Percentiles rank a stretch among this genome's conserved stretches.
These are phyloP conservation scores for Eupelmus urozonus DNA, from an alignment of 2,888 invertebrate species.

Conservation along the genomic window DNA sequence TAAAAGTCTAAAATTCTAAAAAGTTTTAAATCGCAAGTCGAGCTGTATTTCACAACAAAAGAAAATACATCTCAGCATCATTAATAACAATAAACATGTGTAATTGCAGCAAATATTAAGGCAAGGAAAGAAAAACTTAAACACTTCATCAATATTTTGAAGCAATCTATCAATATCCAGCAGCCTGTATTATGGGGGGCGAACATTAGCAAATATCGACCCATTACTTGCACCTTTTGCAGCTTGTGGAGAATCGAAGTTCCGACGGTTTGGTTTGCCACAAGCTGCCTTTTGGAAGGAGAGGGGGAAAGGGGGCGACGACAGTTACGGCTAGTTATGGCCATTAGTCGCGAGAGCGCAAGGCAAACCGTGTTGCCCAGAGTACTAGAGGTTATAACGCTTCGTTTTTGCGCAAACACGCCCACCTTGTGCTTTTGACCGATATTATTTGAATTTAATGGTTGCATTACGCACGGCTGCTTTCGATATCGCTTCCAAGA, in stretches of 20 bases:
- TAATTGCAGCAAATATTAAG: neutral
- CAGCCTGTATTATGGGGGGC: neutral
- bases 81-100: neutral
- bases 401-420: slow-evolving; percentile 5
- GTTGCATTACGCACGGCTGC: neutral
- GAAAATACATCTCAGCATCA: neutral
- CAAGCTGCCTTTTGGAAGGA: slow-evolving; percentile 35
- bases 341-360: slow-evolving; percentile 35
- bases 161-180: slow-evolving; percentile 27
- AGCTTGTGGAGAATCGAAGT: neutral
- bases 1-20: no score
- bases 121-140: slow-evolving; percentile 1
- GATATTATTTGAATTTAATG: slow-evolving; percentile 28
- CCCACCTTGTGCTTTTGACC: slow-evolving; percentile 6
- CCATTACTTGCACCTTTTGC: slow-evolving; percentile 44
- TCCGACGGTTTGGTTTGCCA: slow-evolving; percentile 34
- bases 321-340: slow-evolving; percentile 41
- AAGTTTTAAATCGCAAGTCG: no score
- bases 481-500: neutral
- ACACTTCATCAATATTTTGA: neutral
- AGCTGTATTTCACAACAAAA: no score
- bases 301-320: neutral
- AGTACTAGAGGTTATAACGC: neutral
- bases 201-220: slow-evolving; percentile 17
- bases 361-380: neutral